Percentiles rank a stretch among this genome's conserved stretches.
Evolutionary conservation across 1,140 invertebrate genomes (phyloP).

Genomic region (Ceratosolen solmsi): DNA sequence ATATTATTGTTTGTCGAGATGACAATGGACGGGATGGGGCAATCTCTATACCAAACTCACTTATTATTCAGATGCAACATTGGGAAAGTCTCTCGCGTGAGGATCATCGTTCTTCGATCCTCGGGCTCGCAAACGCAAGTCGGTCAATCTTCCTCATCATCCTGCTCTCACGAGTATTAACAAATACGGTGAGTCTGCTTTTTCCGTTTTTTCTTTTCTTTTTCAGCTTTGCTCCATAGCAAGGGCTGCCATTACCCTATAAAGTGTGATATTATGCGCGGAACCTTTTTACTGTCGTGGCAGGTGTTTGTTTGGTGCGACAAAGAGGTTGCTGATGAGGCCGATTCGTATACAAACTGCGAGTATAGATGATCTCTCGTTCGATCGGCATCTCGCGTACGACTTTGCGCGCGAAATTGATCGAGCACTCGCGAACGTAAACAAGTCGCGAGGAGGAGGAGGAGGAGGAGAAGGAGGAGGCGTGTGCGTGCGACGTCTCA

Average conservation of each 20-base stretch:
- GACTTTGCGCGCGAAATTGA: slow-evolving; percentile 25
- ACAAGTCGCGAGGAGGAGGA: slow-evolving; percentile 25
- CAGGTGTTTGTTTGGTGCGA: not conserved
- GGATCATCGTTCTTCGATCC: not conserved
- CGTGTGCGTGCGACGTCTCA: not conserved
- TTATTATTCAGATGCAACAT: not conserved
- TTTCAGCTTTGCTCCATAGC: not conserved
- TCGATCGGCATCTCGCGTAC: not conserved
- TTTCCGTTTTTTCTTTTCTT: not conserved
- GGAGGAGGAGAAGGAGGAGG: too few relatives aligned
- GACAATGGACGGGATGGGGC: not conserved
- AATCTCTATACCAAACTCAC: not conserved
- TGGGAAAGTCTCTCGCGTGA: not conserved
- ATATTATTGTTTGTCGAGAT: not conserved
- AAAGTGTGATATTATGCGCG: slow-evolving; percentile 68
- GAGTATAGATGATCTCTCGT: not conserved
- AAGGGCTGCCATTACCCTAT: slow-evolving; percentile 61
- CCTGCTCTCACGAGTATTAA: not conserved
- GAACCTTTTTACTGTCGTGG: slow-evolving; percentile 64
- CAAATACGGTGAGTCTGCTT: not conserved
- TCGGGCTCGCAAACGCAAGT: not conserved
- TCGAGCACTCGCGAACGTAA: slow-evolving; percentile 26
- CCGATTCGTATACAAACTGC: not conserved
- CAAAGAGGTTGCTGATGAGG: not conserved
- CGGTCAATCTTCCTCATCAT: not conserved